A percentile compares a stretch with the other conserved stretches of the same genome.
phyloP scores from a whole-genome alignment of 2,113 vertebrate species.

The Hiodon tergisus region DNA sequence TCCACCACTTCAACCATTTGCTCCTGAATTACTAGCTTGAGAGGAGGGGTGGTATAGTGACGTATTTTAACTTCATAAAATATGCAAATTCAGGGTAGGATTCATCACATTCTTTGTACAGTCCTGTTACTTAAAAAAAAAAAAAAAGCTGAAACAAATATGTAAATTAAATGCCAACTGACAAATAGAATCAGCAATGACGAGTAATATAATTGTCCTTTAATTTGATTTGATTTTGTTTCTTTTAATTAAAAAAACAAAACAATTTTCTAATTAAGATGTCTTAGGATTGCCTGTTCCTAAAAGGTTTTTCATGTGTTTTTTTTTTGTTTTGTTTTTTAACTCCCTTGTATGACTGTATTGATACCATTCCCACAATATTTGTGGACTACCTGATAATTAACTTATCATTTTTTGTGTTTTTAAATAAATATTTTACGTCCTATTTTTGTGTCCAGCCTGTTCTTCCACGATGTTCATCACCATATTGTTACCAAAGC shows the following conservation, averaged over 20 bases:
- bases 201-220: constrained; percentile 35
- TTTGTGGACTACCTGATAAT: constrained; percentile 83
- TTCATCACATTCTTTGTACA: constrained; percentile 37
- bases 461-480: background rate
- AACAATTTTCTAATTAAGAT: constrained; percentile 59
- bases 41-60: constrained; percentile 23
- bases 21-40: constrained; percentile 9
- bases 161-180: constrained; percentile 46
- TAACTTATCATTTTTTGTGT: constrained; percentile 83
- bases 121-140: constrained; percentile 39
- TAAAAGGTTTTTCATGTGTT: constrained; percentile 66
- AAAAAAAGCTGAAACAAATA: constrained; percentile 26
- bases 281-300: constrained; percentile 62
- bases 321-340: constrained; percentile 52
- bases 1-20: constrained; percentile 9
- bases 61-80: constrained; percentile 42
- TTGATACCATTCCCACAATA: constrained; percentile 80
- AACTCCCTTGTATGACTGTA: constrained; percentile 65
- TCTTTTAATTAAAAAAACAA: constrained; percentile 48
- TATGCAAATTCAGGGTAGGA: constrained; percentile 52
- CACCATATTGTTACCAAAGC: background rate
- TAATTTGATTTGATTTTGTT: constrained; percentile 43
- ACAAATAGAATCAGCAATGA: constrained; percentile 29
- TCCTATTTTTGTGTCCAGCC: constrained; percentile 42
- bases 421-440: constrained; percentile 82